Evolutionary conservation across 2,113 vertebrate species (phyloP).

Genomic region (Seriola aureovittata): DNA sequence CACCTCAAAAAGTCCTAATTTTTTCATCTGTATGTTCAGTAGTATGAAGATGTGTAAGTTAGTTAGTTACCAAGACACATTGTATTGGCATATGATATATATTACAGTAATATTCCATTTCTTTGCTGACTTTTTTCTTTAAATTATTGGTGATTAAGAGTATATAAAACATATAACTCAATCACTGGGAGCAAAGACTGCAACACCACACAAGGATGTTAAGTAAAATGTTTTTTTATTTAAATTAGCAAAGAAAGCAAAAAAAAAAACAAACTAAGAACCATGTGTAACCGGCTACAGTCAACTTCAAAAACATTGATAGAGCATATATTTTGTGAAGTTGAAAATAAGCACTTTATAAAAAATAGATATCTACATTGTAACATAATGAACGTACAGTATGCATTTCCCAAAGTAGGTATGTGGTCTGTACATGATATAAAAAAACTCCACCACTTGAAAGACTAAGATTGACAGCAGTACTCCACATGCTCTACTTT

Average conservation of each 20-base stretch:
- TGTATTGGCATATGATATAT: background rate
- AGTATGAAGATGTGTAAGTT: background rate
- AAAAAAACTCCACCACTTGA: constrained; percentile 46
- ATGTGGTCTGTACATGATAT: constrained; percentile 56
- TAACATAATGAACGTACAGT: constrained; percentile 83
- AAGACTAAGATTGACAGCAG: constrained; percentile 48
- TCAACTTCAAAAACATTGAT: constrained; percentile 70
- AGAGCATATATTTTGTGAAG: constrained; percentile 70
- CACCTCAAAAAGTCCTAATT: background rate
- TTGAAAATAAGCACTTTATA: constrained; percentile 79
- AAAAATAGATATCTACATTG: constrained; percentile 87
- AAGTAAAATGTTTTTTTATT: constrained; percentile 78
- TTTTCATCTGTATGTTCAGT: background rate
- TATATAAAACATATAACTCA: background rate
- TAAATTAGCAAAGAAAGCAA: constrained; percentile 82
- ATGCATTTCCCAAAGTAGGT: constrained; percentile 69
- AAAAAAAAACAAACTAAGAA: constrained; percentile 51
- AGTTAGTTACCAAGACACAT: background rate
- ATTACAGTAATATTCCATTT: background rate
- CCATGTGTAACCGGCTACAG: constrained; percentile 63
- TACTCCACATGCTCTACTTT: constrained; percentile 47
- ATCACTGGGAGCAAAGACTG: background rate
- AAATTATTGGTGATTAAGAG: background rate
- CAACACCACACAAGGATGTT: constrained; percentile 17
- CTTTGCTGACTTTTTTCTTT: background rate